A percentile compares a stretch with the other conserved stretches of the same genome.
Evolutionary conservation across 2,888 invertebrate genomes (phyloP).

Genomic region (Diachrysia chrysitis): DNA sequence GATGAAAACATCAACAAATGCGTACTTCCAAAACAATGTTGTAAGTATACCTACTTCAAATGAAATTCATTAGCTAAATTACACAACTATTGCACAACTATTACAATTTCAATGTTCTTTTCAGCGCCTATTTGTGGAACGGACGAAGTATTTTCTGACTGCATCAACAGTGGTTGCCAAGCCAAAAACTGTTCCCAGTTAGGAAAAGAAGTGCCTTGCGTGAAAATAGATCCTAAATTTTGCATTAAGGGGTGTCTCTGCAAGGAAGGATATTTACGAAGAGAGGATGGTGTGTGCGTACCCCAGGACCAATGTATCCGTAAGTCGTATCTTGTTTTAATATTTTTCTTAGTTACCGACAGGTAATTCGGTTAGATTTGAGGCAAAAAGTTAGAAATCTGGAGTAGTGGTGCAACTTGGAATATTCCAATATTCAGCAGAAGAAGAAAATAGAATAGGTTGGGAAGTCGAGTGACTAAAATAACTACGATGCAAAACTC

Average conservation of each 20-base stretch:
- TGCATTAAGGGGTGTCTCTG: conserved; percentile 69
- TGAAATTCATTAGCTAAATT: too few relatives aligned
- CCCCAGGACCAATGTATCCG: conserved; percentile 61
- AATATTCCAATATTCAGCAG: too few relatives aligned
- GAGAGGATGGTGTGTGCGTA: conserved; percentile 63
- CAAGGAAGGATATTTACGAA: conserved; percentile 60
- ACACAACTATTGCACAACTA: too few relatives aligned
- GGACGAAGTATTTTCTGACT: conserved; percentile 64
- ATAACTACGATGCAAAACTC: too few relatives aligned
- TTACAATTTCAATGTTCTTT: conserved; percentile 13
- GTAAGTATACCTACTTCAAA: conserved; percentile 50
- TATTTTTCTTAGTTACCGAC: too few relatives aligned
- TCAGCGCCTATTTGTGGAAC: conserved; percentile 50
- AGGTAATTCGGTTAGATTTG: too few relatives aligned
- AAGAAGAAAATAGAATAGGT: too few relatives aligned
- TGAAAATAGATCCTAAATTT: conserved; percentile 44
- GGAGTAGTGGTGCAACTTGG: too few relatives aligned
- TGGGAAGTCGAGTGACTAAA: too few relatives aligned
- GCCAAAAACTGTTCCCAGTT: conserved; percentile 65
- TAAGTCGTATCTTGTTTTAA: conserved; percentile 37
- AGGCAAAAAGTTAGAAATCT: too few relatives aligned
- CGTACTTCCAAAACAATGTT: conserved; percentile 55
- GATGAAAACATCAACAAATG: conserved; percentile 57
- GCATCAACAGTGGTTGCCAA: conserved; percentile 66
- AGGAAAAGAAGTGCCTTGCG: conserved; percentile 59